phyloP scores from a whole-genome alignment of 1,140 invertebrate genomes.

The Paraescarpia echinospica region DNA sequence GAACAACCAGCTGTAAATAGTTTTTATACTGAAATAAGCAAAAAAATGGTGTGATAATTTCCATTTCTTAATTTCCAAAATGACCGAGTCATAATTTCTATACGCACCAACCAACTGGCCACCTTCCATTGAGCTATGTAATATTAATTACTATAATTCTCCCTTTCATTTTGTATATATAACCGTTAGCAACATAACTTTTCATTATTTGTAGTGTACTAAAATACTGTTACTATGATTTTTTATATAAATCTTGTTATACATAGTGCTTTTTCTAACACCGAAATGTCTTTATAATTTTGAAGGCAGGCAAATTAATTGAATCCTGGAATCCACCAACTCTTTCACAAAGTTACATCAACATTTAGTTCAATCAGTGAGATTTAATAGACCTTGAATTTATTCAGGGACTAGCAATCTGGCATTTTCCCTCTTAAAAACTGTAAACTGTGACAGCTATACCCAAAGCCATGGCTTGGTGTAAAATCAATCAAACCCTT shows the following conservation, averaged over 20 bases:
- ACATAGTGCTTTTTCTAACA: not conserved
- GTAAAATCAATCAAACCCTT: not conserved
- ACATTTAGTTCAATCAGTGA: not conserved
- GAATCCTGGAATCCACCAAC: not conserved
- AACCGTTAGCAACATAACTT: not conserved
- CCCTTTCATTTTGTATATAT: not conserved
- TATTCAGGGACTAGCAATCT: not conserved
- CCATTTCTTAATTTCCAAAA: not conserved
- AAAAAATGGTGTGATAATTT: not conserved
- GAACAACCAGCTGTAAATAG: too few species aligned
- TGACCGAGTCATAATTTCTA: not conserved
- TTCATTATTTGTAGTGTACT: not conserved
- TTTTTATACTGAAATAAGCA: not conserved
- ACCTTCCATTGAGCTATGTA: not conserved
- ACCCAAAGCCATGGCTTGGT: not conserved
- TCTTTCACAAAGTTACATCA: not conserved
- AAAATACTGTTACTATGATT: not conserved
- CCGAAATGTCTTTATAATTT: not conserved
- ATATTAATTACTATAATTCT: not conserved
- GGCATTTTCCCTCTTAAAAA: not conserved
- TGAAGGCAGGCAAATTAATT: not conserved
- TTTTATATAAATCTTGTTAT: not conserved
- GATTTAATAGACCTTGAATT: not conserved
- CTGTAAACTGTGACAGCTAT: not conserved
- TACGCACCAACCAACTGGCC: not conserved